phyloP scores from a whole-genome alignment of 2,797 vertebrate species.

The Pseudopleuronectes americanus region DNA sequence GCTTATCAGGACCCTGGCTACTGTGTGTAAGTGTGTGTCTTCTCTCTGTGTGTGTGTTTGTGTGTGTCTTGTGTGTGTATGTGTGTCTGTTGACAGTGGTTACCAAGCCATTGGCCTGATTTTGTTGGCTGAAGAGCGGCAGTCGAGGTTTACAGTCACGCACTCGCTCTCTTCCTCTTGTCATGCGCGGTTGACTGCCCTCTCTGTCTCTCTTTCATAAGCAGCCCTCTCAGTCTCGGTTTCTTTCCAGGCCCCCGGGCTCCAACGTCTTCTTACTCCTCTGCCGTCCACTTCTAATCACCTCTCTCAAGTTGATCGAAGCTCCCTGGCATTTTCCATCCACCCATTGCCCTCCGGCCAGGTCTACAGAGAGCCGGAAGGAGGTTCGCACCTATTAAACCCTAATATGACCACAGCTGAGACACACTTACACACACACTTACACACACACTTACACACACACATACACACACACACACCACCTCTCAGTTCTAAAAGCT shows the following conservation, averaged over 20 bases:
- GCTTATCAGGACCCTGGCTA: slow-evolving; percentile 38
- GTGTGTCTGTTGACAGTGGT: slow-evolving; percentile 34
- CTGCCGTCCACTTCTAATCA: background rate
- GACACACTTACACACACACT: background rate
- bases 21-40: slow-evolving; percentile 28
- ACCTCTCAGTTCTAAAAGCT: slow-evolving; percentile 14
- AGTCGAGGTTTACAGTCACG: slow-evolving; percentile 55
- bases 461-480: background rate
- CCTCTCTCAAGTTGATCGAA: slow-evolving; percentile 1
- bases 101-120: slow-evolving; percentile 62
- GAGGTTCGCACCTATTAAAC: slow-evolving; percentile 11
- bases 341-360: background rate
- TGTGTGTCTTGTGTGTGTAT: slow-evolving; percentile 15
- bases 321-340: slow-evolving; percentile 6
- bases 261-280: slow-evolving; percentile 3
- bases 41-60: slow-evolving; percentile 26
- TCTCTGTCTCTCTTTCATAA: slow-evolving; percentile 38
- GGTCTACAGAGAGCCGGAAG: slow-evolving; percentile 12
- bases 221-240: slow-evolving; percentile 11
- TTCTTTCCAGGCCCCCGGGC: background rate
- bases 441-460: slow-evolving; percentile 3
- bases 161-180: slow-evolving; percentile 22
- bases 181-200: slow-evolving; percentile 27
- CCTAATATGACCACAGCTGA: slow-evolving; percentile 15
- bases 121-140: slow-evolving; percentile 45